phyloP scores from a whole-genome alignment of 2,888 invertebrate species.

The Drosophila ochracea region DNA sequence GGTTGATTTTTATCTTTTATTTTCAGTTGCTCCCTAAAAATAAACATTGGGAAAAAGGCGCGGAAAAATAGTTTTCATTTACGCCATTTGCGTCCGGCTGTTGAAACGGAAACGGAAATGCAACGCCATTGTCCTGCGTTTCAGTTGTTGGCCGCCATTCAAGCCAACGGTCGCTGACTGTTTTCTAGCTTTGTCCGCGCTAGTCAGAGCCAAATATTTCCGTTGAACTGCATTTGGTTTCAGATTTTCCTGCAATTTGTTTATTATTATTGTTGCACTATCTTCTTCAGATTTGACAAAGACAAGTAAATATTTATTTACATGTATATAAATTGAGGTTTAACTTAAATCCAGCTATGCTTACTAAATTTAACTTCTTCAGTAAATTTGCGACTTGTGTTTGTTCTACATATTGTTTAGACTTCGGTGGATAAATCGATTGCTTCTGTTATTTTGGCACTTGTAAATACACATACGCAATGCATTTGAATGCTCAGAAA shows the following conservation, averaged over 20 bases:
- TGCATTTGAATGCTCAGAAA: background rate
- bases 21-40: background rate
- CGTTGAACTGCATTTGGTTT: conserved; percentile 57
- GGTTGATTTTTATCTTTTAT: background rate
- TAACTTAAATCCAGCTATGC: background rate
- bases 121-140: conserved; percentile 66
- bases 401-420: background rate
- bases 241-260: conserved; percentile 32
- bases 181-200: background rate
- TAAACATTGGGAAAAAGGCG: conserved; percentile 20
- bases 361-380: background rate
- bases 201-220: conserved; percentile 61
- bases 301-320: conserved; percentile 3
- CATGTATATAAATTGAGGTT: background rate
- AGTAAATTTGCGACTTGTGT: background rate
- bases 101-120: conserved; percentile 72
- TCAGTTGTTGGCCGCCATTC: conserved; percentile 42
- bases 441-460: background rate
- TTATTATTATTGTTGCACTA: conserved; percentile 6
- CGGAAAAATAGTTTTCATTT: conserved; percentile 68
- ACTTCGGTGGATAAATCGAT: background rate
- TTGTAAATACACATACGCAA: background rate
- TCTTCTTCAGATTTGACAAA: conserved; percentile 1
- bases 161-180: conserved; percentile 35
- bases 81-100: conserved; percentile 62